phyloP scores from a whole-genome alignment of 2,113 vertebrate species.

The Aldabrachelys gigantea region DNA sequence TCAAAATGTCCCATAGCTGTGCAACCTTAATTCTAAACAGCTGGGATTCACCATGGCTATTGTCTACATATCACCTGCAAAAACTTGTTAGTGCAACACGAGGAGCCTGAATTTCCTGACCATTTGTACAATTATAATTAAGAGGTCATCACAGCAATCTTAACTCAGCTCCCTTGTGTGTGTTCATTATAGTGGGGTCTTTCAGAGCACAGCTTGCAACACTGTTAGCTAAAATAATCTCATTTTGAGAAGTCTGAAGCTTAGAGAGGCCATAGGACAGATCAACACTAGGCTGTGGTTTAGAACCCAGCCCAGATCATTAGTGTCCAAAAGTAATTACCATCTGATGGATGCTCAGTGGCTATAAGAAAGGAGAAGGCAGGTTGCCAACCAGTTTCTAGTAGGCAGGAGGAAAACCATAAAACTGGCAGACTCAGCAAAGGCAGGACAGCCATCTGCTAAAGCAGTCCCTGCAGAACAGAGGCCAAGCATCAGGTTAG shows the following conservation, averaged over 20 bases:
- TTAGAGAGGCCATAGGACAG: background rate
- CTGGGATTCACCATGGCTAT: background rate
- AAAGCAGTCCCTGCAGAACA: background rate
- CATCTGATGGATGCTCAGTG: background rate
- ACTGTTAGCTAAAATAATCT: background rate
- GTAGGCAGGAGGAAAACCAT: background rate
- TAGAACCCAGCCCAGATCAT: background rate
- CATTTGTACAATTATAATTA: background rate
- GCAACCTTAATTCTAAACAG: background rate
- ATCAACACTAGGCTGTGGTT: background rate
- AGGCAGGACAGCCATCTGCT: background rate
- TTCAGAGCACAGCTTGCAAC: background rate
- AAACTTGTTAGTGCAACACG: background rate
- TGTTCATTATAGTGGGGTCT: fast-evolving
- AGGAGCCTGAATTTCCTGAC: background rate
- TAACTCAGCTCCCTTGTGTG: background rate
- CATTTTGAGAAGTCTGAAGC: background rate
- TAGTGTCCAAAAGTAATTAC: background rate
- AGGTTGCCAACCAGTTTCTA: background rate
- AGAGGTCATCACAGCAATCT: background rate
- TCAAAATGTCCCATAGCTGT: fast-evolving
- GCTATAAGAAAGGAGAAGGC: background rate
- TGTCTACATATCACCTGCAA: background rate
- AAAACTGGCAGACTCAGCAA: background rate
- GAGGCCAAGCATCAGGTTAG: background rate